Base-by-base conservation (phyloP, 2,888 invertebrate genomes). In the Diarsia dahlii region DNA sequence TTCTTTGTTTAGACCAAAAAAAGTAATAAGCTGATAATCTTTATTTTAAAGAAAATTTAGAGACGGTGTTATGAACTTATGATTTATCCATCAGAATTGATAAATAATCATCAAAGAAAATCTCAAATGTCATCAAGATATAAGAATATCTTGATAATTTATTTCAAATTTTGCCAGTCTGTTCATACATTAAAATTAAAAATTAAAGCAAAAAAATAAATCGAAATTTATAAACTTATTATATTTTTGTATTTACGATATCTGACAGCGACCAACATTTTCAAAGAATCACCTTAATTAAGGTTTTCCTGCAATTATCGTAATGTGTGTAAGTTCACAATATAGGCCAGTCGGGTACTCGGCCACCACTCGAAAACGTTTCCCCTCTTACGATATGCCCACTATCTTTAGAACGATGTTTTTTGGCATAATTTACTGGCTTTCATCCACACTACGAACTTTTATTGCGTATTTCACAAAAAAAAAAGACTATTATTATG, bases 321-420 rank as follows among this genome's bases (percentile, higher is more conserved):
- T 73, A 20, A n/a, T 28, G 15, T 6, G 15, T 12, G 0, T 52
- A 0, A 66, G 46, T 12, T 20, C 71, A 91, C 86, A 80, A 34
- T 60, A 60, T 90, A 83, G 88, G 89, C 71, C 89, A 91, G 74
- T 88, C 79, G 88, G 82, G 76, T 85, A 88, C 60, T 81, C 69
- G 77, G 81, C 74, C 81, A 56, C 66, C 75, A 85, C 84, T 83
- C 74, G 63, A 80, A 28, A 82, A 83, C 81, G 80, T 76, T 28
- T 80, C 70, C 77, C 72, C 71, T 85, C 85, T 88, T 82, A 84
- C 82, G 71, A 85, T 48, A 62, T 76, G 15, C 18, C 0, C 15
- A 81, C 81, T 87, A 80, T 81, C 69, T 76, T 80, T 76, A 77
- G 80, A 84, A 71, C 46, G 63, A 86, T 85, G 86, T 89, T 89